phyloP scores from a whole-genome alignment of 53 echinoderm and acorn worm species.

The Paelopatides confundens region DNA sequence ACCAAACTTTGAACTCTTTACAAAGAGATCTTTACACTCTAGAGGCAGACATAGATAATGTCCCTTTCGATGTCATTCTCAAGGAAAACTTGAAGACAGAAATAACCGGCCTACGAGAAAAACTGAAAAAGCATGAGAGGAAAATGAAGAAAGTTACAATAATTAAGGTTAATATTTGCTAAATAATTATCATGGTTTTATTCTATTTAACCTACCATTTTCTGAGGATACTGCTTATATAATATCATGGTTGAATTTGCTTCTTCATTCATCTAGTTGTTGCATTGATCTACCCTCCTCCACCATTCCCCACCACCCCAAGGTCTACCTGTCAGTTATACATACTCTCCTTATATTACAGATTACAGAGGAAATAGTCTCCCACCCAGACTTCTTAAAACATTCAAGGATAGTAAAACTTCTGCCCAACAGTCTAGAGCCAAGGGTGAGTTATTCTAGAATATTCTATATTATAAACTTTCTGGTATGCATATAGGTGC shows the following conservation, averaged over 20 bases:
- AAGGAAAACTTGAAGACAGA: constrained; percentile 1
- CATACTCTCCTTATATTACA: no score
- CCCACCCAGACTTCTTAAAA: not conserved
- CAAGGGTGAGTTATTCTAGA: not conserved
- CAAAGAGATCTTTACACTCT: not conserved
- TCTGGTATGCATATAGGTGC: no score
- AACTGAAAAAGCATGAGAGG: not conserved
- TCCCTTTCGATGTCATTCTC: not conserved
- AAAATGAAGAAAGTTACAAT: constrained; percentile 19
- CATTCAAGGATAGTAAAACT: not conserved
- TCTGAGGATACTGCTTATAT: no score
- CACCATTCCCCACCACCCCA: no score
- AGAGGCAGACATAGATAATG: not conserved
- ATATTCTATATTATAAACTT: not conserved
- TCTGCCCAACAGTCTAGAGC: constrained; percentile 1
- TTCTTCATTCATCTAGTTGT: no score
- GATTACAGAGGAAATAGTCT: not conserved
- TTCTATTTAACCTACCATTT: no score
- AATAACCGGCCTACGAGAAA: not conserved
- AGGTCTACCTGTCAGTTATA: no score
- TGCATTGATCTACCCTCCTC: no score
- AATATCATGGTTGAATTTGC: no score
- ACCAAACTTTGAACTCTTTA: not conserved
- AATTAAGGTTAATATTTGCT: not conserved
- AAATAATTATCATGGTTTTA: no score